phyloP scores from a whole-genome alignment of 2,888 invertebrate genomes.

The Merodon equestris region DNA sequence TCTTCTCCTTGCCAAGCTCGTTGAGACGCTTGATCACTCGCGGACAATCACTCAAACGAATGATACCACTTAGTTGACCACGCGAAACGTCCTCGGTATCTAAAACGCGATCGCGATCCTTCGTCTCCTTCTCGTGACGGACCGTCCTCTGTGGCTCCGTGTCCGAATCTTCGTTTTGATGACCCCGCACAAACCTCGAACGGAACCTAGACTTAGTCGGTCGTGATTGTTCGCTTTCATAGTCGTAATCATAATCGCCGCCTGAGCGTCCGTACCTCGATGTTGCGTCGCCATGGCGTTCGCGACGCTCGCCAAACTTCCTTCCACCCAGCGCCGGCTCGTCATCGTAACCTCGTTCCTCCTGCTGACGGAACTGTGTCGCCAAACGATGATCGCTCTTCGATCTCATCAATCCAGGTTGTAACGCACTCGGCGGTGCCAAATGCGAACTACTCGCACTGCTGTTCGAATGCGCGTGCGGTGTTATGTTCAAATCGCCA shows the following conservation, averaged over 20 bases:
- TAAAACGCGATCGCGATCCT: constrained; percentile 86
- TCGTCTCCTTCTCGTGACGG: constrained; percentile 81
- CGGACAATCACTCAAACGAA: constrained; percentile 91
- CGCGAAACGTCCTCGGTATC: constrained; percentile 94
- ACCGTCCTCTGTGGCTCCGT: constrained; percentile 84
- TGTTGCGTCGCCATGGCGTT: constrained; percentile 78
- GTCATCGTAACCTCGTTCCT: constrained; percentile 87
- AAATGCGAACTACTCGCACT: constrained; percentile 79
- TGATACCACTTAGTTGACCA: constrained; percentile 93
- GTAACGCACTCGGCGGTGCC: constrained; percentile 82
- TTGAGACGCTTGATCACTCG: constrained; percentile 93
- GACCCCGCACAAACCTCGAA: constrained; percentile 84
- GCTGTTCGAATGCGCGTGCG: constrained; percentile 80
- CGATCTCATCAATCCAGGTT: constrained; percentile 91
- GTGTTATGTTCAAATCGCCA: constrained; percentile 92
- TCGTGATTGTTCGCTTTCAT: constrained; percentile 82
- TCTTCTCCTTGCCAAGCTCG: constrained; percentile 87
- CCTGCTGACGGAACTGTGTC: constrained; percentile 91
- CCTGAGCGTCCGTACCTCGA: constrained; percentile 79
- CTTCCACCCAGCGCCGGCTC: constrained; percentile 86
- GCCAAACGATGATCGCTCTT: constrained; percentile 96
- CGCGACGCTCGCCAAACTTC: constrained; percentile 87
- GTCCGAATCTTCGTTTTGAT: constrained; percentile 89
- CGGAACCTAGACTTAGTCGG: constrained; percentile 85
- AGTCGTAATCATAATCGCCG: constrained; percentile 85